Evolutionary conservation across 2,113 vertebrate species (phyloP).

Genomic region (Chaetura pelagica): DNA sequence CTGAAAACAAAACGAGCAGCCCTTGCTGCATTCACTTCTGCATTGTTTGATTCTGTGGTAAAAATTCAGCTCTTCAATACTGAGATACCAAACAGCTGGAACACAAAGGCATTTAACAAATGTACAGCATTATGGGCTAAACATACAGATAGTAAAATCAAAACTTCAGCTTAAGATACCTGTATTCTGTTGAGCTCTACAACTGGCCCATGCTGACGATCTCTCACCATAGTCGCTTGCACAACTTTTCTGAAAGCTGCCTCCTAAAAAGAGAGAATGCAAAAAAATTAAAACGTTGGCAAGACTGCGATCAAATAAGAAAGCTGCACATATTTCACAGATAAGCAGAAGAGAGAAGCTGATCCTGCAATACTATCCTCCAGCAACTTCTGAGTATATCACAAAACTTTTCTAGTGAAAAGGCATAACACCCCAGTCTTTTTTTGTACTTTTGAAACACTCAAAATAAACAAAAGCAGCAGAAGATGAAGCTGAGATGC

Average conservation of each 20-base stretch:
- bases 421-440: background rate
- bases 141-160: background rate
- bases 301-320: background rate
- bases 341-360: background rate
- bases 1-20: background rate
- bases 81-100: background rate
- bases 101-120: background rate
- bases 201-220: conserved; percentile 95
- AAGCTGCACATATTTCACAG: background rate
- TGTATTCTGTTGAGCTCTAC: conserved; percentile 98
- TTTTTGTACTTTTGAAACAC: background rate
- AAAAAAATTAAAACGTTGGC: background rate
- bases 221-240: conserved; percentile 97
- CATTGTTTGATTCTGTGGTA: background rate
- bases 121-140: background rate
- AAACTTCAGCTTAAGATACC: conserved; percentile 70
- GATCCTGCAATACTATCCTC: background rate
- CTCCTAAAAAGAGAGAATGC: conserved; percentile 79
- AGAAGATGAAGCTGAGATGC: background rate
- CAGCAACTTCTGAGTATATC: background rate
- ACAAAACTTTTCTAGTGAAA: background rate
- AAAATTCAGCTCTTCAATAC: background rate
- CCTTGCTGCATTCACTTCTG: background rate
- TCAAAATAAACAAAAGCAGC: background rate
- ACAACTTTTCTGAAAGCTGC: conserved; percentile 98